A percentile compares a stretch with the other conserved stretches of the same genome.
Evolutionary conservation across 2,888 invertebrate genomes (phyloP).

Genomic region (Buathra laborator): DNA sequence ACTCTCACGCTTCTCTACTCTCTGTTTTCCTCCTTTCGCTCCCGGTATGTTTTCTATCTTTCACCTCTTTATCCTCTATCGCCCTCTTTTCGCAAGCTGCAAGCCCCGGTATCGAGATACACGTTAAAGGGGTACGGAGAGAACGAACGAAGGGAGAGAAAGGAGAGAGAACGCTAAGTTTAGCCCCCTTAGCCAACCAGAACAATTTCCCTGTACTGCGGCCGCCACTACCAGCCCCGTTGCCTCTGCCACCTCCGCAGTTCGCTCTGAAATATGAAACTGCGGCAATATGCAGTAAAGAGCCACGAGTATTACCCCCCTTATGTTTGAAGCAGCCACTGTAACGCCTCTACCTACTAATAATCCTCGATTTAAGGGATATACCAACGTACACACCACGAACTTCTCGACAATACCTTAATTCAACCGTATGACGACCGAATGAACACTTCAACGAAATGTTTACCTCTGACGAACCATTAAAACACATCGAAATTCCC

Average conservation of each 20-base stretch:
- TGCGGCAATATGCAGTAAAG: slow-evolving; percentile 77
- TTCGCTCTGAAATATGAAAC: slow-evolving; percentile 73
- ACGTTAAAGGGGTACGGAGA: slow-evolving; percentile 14
- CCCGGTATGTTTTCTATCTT: slow-evolving; percentile 16
- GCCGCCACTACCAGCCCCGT: slow-evolving; percentile 46
- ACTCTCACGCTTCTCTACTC: neutral
- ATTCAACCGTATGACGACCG: neutral
- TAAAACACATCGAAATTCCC: too few relatives aligned
- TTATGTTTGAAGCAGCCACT: slow-evolving; percentile 67
- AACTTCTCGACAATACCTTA: neutral
- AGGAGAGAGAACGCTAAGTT: slow-evolving; percentile 49
- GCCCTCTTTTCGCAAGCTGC: slow-evolving; percentile 24
- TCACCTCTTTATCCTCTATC: slow-evolving; percentile 26
- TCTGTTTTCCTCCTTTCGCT: slow-evolving; percentile 38
- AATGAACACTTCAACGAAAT: slow-evolving; percentile 17
- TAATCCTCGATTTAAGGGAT: slow-evolving; percentile 69
- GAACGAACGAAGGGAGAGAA: neutral
- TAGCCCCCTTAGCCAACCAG: slow-evolving; percentile 64
- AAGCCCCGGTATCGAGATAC: slow-evolving; percentile 35
- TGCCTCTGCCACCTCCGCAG: slow-evolving; percentile 60
- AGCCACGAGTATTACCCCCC: slow-evolving; percentile 69
- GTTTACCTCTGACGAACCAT: neutral
- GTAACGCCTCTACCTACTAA: slow-evolving; percentile 63
- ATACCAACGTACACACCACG: slow-evolving; percentile 16
- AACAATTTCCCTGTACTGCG: slow-evolving; percentile 57